phyloP scores from a whole-genome alignment of 1,140 invertebrate species.

The Colletes latitarsis region DNA sequence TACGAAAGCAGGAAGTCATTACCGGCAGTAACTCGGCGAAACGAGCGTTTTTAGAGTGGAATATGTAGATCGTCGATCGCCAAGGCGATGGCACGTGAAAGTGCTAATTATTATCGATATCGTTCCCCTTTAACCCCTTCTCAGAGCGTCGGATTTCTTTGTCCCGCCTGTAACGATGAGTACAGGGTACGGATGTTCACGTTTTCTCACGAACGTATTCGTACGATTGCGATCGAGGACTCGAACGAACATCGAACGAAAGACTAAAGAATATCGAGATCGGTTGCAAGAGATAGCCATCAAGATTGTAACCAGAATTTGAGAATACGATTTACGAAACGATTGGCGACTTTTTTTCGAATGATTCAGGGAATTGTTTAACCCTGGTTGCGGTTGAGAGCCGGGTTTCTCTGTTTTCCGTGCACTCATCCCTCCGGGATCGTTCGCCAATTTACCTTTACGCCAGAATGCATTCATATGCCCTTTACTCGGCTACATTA shows the following conservation, averaged over 20 bases:
- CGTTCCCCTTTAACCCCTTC: neutral
- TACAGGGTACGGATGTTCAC: too few relatives aligned
- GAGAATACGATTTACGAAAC: too few relatives aligned
- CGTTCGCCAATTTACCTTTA: constrained; percentile 28
- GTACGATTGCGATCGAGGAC: too few relatives aligned
- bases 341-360: too few relatives aligned
- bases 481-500: constrained; percentile 9
- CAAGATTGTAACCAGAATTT: too few relatives aligned
- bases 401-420: neutral
- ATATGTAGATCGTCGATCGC: constrained; percentile 30
- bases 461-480: constrained; percentile 3
- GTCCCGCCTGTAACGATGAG: too few relatives aligned
- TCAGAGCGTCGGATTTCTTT: too few relatives aligned
- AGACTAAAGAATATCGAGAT: too few relatives aligned
- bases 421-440: neutral
- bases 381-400: neutral
- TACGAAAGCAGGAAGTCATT: constrained; percentile 42
- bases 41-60: constrained; percentile 26
- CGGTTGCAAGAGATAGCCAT: too few relatives aligned
- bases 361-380: neutral
- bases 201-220: too few relatives aligned
- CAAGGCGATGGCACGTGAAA: neutral
- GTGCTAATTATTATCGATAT: constrained; percentile 19
- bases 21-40: constrained; percentile 13
- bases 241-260: too few relatives aligned